These are phyloP conservation scores for Acanthisitta chloris DNA, from an alignment of 2,113 vertebrate species.

Conservation along the genomic window DNA sequence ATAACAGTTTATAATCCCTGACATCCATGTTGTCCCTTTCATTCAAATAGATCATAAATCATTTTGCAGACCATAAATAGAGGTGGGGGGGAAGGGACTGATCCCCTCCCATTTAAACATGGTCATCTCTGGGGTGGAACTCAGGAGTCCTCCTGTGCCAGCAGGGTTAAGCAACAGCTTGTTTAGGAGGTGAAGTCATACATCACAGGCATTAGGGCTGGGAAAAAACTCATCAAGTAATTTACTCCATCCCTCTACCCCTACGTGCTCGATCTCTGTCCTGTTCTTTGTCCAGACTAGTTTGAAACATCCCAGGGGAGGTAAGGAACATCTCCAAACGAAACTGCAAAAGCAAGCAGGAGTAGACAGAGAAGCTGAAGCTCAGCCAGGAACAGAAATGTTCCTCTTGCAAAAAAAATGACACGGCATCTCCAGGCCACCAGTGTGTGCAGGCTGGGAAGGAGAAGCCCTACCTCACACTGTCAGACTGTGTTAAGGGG, in stretches of 20 bases:
- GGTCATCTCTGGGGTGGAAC: background rate
- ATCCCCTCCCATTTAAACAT: background rate
- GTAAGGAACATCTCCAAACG: constrained; percentile 29
- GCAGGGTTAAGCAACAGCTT: constrained; percentile 5
- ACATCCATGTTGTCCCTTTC: background rate
- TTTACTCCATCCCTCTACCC: constrained; percentile 44
- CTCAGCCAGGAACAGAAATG: background rate
- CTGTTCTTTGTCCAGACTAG: constrained; percentile 53
- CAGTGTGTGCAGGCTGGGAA: background rate
- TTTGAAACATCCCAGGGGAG: constrained; percentile 56
- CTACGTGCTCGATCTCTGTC: constrained; percentile 44
- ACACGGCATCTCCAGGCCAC: background rate
- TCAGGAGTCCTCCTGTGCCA: background rate
- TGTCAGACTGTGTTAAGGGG: too few relatives aligned
- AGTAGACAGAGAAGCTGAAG: background rate
- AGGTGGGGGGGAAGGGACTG: background rate
- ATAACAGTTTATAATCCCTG: constrained; percentile 1
- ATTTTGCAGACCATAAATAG: background rate
- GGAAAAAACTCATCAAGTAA: constrained; percentile 59
- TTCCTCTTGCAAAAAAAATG: background rate
- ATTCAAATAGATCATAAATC: background rate
- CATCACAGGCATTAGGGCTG: constrained; percentile 40
- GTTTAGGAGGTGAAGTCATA: constrained; percentile 52
- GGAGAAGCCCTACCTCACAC: background rate
- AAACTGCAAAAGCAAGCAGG: constrained; percentile 31